Percentiles rank a stretch among this genome's conserved stretches.
Conservation (phyloP, 2,797 vertebrate genomes). For the Passerculus sandwichensis region DNA sequence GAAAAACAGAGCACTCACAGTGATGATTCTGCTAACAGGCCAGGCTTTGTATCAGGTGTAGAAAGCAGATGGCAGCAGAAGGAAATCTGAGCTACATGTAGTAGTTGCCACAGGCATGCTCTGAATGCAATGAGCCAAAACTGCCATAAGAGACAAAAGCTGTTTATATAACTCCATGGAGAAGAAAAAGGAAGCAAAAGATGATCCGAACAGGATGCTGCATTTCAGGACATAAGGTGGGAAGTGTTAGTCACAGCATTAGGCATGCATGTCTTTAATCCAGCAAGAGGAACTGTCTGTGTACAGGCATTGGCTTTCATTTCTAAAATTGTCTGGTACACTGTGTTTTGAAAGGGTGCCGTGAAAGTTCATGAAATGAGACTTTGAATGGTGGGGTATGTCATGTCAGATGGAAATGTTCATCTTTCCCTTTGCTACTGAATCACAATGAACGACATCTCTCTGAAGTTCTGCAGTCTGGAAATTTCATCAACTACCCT, state of each 20-base stretch:
- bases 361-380: not conserved
- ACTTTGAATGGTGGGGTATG: not conserved
- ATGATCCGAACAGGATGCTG: constrained; percentile 18
- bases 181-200: constrained; percentile 33
- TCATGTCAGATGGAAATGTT: not conserved
- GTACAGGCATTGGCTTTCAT: not conserved
- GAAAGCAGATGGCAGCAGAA: constrained; percentile 28
- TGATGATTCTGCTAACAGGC: not conserved
- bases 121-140: not conserved
- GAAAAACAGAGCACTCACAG: not conserved
- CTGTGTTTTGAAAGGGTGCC: not conserved
- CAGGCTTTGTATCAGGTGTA: constrained; percentile 13
- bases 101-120: not conserved
- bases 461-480: not conserved
- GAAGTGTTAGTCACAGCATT: constrained; percentile 59
- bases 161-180: not conserved
- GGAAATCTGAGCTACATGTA: not conserved
- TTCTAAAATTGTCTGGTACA: constrained; percentile 22
- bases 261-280: not conserved
- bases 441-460: not conserved
- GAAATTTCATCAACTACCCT: not conserved
- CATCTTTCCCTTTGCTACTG: not conserved
- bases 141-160: not conserved
- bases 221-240: constrained; percentile 57
- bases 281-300: not conserved